Percentiles rank a stretch among this genome's conserved stretches.
Conservation (phyloP, 2,888 invertebrate species). For the Eumerus sabulonum region DNA sequence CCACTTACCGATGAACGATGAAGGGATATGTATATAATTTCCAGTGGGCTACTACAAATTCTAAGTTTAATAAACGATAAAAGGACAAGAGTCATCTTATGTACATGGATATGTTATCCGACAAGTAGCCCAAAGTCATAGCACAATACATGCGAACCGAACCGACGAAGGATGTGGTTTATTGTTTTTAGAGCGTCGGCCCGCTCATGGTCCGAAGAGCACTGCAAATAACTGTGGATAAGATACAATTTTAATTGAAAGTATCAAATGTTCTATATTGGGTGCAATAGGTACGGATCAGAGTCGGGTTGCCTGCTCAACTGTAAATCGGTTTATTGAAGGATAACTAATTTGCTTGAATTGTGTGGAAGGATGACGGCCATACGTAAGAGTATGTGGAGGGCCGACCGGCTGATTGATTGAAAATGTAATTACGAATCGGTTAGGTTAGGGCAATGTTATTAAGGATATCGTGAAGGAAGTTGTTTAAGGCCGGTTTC, state of each 20-base stretch:
- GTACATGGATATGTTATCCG: too few relatives aligned
- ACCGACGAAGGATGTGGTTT: constrained; percentile 28
- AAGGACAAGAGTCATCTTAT: constrained; percentile 44
- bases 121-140: too few relatives aligned
- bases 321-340: constrained; percentile 58
- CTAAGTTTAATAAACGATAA: constrained; percentile 54
- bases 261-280: constrained; percentile 49
- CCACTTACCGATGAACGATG: too few relatives aligned
- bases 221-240: constrained; percentile 35
- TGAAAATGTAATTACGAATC: constrained; percentile 32
- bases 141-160: too few relatives aligned
- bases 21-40: too few relatives aligned
- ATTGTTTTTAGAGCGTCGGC: constrained; percentile 32
- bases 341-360: constrained; percentile 62
- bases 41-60: constrained; percentile 19
- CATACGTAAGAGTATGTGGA: constrained; percentile 1
- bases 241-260: constrained; percentile 64
- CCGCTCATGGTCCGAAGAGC: constrained; percentile 21
- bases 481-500: too few relatives aligned
- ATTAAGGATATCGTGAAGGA: too few relatives aligned
- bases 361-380: constrained; percentile 34
- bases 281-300: background rate
- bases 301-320: constrained; percentile 52
- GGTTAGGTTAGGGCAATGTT: constrained; percentile 6
- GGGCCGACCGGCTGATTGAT: constrained; percentile 9